Evolutionary conservation across 1,140 invertebrate species (phyloP), one percentile per base, ranked within the genome.

Genomic region (Diorhabda carinulata): DNA sequence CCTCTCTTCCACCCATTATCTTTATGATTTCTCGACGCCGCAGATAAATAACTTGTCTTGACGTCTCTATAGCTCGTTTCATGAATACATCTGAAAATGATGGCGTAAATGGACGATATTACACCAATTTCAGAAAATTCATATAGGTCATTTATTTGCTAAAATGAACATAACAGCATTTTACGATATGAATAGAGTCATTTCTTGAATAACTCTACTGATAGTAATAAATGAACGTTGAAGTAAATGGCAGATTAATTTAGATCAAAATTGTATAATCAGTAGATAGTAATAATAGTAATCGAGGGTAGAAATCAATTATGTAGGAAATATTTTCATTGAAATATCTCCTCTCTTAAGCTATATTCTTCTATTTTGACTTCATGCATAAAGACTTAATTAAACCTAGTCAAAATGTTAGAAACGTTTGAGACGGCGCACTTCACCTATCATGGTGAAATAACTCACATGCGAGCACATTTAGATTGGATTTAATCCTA

Each of bases 1-100:
- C 63, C 63, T 56, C 63, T 64, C 44, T 25, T 56, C 25, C 52
- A 64, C 8, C 63, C 25, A 64, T 64, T 64, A 64, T 64, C 63
- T 64, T 64, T 57, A 64, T 64, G 63, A 64, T 64, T 64, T 64
- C 63, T 64, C 63, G 45, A 64, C 63, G 63, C 45, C 43, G 45
- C 63, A 64, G 63, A 64, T 64, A 64, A 64, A 64, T 64, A 64
- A 64, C 63, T 64, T 42, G 63, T 8, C 63, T 52, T 64, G 63
- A 64, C 63, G 63, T 52, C 63, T 64, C 63, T 41, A 64, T 64
- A 57, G 63, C 47, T 47, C 9, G n/a, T 40, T 64, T 45, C 63
- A 56, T 64, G 63, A 64, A 64, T 64, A 64, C 63, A 52, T 64
- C 45, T 43, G 43, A 52, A 44, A 64, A 62, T 25, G 45, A 43